Evolutionary conservation across 2,113 vertebrate genomes (phyloP).

Genomic region (Myiozetetes cayanensis): DNA sequence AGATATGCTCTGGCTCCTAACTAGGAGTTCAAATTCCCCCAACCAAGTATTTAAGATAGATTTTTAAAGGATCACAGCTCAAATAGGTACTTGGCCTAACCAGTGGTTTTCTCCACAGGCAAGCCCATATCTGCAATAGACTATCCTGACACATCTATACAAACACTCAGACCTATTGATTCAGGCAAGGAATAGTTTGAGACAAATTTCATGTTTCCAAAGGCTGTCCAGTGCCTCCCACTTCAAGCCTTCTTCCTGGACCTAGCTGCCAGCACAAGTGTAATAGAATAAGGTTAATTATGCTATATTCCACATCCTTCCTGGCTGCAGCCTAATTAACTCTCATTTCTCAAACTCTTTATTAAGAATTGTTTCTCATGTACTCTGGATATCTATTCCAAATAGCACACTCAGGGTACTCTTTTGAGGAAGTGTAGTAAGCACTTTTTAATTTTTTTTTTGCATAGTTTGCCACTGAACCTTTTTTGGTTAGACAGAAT

Average conservation of each 20-base stretch:
- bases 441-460: neutral
- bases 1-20: neutral
- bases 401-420: neutral
- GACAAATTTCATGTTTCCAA: neutral
- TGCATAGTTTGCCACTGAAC: neutral
- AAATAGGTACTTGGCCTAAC: neutral
- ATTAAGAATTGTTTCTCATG: neutral
- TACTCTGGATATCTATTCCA: neutral
- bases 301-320: conserved; percentile 51
- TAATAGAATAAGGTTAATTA: conserved; percentile 37
- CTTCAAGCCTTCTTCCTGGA: conserved; percentile 31
- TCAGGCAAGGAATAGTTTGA: neutral
- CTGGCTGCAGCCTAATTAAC: conserved; percentile 36
- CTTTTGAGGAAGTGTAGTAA: neutral
- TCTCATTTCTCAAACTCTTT: conserved; percentile 11
- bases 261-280: neutral
- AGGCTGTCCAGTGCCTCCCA: neutral
- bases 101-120: neutral
- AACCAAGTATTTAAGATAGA: neutral
- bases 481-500: neutral
- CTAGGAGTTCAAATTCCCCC: neutral
- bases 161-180: neutral
- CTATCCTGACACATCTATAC: neutral
- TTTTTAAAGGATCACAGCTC: neutral
- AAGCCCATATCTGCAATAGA: neutral